These are phyloP conservation scores for Phaedon cochleariae DNA, from an alignment of 2,888 invertebrate species.

Conservation along the genomic window DNA sequence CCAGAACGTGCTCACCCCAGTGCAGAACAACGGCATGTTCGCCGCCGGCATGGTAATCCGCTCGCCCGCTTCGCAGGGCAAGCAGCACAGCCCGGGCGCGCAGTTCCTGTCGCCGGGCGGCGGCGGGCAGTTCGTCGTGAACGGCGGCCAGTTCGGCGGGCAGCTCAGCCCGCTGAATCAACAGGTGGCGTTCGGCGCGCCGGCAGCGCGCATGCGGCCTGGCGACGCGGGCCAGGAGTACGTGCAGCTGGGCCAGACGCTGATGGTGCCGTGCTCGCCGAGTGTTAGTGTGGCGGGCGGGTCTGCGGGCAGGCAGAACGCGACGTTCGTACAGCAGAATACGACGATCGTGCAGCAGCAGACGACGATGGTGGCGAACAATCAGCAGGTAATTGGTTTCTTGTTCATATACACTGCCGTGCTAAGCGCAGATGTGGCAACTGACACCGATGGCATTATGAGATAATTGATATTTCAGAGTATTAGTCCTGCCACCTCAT, in stretches of 20 bases:
- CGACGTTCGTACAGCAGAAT: constrained; percentile 85
- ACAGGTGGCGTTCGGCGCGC: too few species aligned
- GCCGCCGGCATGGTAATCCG: constrained; percentile 84
- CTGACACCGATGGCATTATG: too few species aligned
- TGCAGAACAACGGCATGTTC: constrained; percentile 74
- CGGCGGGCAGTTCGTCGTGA: constrained; percentile 78
- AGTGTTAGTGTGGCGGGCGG: too few species aligned
- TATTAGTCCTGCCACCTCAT: too few species aligned
- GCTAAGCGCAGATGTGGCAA: too few species aligned
- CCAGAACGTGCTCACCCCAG: constrained; percentile 78
- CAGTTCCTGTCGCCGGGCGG: too few species aligned
- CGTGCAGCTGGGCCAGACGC: constrained; percentile 76
- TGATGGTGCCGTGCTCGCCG: constrained; percentile 77
- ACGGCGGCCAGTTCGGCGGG: constrained; percentile 76
- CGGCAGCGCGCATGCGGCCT: too few species aligned
- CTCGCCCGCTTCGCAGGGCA: constrained; percentile 76
- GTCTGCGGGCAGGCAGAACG: too few species aligned
- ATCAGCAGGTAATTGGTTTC: constrained; percentile 69
- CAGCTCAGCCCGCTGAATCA: constrained; percentile 81
- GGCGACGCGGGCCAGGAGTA: constrained; percentile 68
- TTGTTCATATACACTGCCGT: too few species aligned
- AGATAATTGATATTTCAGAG: too few species aligned
- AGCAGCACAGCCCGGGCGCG: constrained; percentile 74
- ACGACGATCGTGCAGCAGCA: constrained; percentile 86
- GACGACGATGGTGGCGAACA: constrained; percentile 79